Percentiles rank a stretch among this genome's conserved stretches.
Evolutionary conservation across 2,888 invertebrate species (phyloP).

Genomic region (Luperina testacea): DNA sequence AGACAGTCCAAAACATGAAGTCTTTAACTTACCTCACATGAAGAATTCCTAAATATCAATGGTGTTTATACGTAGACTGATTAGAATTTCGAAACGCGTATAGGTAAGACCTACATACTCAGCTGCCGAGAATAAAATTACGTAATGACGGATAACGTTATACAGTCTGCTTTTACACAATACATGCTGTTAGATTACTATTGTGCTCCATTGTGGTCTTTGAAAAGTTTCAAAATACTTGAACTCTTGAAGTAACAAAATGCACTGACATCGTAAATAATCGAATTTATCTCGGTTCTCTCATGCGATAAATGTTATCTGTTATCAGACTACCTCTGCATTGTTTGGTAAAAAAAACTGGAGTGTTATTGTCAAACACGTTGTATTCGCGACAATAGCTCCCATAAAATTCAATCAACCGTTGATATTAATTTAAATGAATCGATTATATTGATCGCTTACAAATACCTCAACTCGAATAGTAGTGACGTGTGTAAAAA

Average conservation of each 20-base stretch:
- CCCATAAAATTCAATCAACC: constrained; percentile 33
- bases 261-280: constrained; percentile 32
- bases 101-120: constrained; percentile 78
- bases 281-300: constrained; percentile 63
- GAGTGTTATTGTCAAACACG: constrained; percentile 55
- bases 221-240: constrained; percentile 35
- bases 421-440: constrained; percentile 17
- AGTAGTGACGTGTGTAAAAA: constrained; percentile 50
- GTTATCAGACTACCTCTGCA: constrained; percentile 63
- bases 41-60: constrained; percentile 33
- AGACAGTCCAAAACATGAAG: background rate
- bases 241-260: constrained; percentile 37
- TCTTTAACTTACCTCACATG: background rate
- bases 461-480: constrained; percentile 29
- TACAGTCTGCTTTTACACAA: constrained; percentile 62
- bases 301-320: constrained; percentile 65
- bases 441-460: constrained; percentile 44
- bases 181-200: constrained; percentile 49
- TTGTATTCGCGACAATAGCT: constrained; percentile 42
- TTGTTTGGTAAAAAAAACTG: constrained; percentile 55
- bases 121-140: constrained; percentile 74
- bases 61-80: constrained; percentile 66
- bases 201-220: constrained; percentile 33
- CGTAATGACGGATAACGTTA: constrained; percentile 70
- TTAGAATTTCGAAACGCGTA: constrained; percentile 79